Base-by-base conservation (phyloP, 2,888 invertebrate genomes). In the Trachelus stipa region DNA sequence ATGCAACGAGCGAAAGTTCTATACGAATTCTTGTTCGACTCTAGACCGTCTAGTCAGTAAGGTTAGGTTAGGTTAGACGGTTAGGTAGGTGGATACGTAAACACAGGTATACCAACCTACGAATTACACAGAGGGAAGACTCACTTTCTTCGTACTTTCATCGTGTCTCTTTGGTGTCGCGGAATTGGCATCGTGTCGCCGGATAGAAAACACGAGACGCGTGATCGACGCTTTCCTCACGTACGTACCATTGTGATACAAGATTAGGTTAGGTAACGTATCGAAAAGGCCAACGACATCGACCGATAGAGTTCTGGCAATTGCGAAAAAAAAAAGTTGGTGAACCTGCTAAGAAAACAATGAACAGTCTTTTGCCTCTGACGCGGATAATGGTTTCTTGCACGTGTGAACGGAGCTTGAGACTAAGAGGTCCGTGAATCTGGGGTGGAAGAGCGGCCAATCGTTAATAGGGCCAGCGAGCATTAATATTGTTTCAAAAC, bases 401-500 rank as follows among this genome's bases (percentile, higher is more conserved):
- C 56, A 56, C 56, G 56, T 23, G 56, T 56, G 56, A 56, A 56
- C 40, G 15, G 6, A 40, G 40, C 40, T 15, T 40, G 40, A 1
- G 23, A 23, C 40, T 15, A 40, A 40, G 40, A 15, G 23, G 56
- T 23, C 56, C 2, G 23, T 23, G 56, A 3, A 23, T 56, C 56
- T 23, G 56, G 23, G 23, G 56, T 23, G 56, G 56, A 56, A 1
- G 56, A 56, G 56, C 23, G 11, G 30, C 40, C 56, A 73, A 79
- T 82, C 82, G 35, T 69, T 82, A 75, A 73, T 77, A 74, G 37
- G 73, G 76, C 73, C 69, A 71, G 33, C 34, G 80, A 80, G 83
- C 85, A 86, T 87, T 86, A 87, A 87, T 89, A 86, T 87, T 83
- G 85, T 86, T 87, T 87, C 78, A 86, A 87, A 89, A 88, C 80